Evolutionary conservation across 92 coral and sea anemone genomes (phyloP).

Genomic region (Isaurus tuberculatus): DNA sequence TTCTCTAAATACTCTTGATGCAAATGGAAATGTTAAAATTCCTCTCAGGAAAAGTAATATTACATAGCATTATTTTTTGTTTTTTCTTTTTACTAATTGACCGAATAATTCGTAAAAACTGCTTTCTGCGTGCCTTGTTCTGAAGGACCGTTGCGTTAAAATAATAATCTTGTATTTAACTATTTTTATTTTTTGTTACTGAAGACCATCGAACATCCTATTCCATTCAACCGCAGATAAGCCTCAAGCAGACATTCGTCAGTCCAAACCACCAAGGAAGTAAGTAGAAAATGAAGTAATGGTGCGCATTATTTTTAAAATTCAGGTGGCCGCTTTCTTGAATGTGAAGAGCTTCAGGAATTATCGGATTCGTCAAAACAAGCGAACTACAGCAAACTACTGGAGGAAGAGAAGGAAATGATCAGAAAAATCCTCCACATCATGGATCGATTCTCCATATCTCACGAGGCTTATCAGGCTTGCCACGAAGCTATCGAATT

Average conservation of each 20-base stretch:
- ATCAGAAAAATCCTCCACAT: neutral
- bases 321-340: neutral
- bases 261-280: neutral
- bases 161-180: neutral
- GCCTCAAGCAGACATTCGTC: too few relatives aligned
- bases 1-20: neutral
- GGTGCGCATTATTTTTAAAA: neutral
- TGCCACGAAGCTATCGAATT: neutral
- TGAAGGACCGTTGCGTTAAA: neutral
- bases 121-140: neutral
- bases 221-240: too few relatives aligned
- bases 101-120: too few relatives aligned
- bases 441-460: conserved; percentile 1
- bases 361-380: neutral
- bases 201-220: too few relatives aligned
- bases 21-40: neutral
- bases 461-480: neutral
- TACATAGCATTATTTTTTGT: neutral
- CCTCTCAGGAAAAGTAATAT: conserved; percentile 4
- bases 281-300: neutral
- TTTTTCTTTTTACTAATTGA: neutral
- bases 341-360: neutral
- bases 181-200: too few relatives aligned
- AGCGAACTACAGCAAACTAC: neutral
- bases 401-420: neutral